Base-by-base conservation (phyloP, 2,888 invertebrate species). In the Sycophila texana region DNA sequence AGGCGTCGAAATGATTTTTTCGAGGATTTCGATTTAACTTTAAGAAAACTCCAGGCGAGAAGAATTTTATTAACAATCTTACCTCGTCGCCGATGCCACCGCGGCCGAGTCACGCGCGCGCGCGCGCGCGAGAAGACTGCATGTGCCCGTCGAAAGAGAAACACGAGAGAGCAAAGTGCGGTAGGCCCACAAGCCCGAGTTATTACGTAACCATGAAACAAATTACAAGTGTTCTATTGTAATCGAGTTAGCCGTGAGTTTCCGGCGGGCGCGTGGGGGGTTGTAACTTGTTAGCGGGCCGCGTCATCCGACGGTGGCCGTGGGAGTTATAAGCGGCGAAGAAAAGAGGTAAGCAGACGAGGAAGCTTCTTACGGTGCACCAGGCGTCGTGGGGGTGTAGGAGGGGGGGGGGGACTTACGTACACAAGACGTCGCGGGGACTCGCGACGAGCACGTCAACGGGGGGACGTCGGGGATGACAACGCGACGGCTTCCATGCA, bases 211-310 rank as follows among this genome's bases (percentile, higher is more conserved):
- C 85, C 86, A 84, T 84, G 84, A 84, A 84, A 85, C 87, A 87
- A 86, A 84, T 86, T 85, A 85, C 84, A 83, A 86, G 86, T 86
- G 87, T 86, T 88, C 82, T 85, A 86, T 88, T 88, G 7, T 39
- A 87, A 88, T 88, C 87, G 86, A 85, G 87, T 87, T 88, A 86
- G 84, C 84, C 84, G 81, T 82, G 84, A 87, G 84, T 87, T 86
- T 74, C 49, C 14, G 14, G 12, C 1, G 26, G 26, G 26, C 26
- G 26, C 26, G 39, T 7, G 39, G 12, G 63, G 12, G 20, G 53
- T 22, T 58, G 63, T 30, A 77, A 77, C 65, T 71, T 66, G 71
- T 71, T 77, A 71, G 60, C 22, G 30, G 12, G 7, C 39, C 58
- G 74, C 58, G 74, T 39, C 47, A 55, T 26, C 67, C 57, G 16